Conservation (phyloP, 2,888 invertebrate species). For the Meta bourneti region DNA sequence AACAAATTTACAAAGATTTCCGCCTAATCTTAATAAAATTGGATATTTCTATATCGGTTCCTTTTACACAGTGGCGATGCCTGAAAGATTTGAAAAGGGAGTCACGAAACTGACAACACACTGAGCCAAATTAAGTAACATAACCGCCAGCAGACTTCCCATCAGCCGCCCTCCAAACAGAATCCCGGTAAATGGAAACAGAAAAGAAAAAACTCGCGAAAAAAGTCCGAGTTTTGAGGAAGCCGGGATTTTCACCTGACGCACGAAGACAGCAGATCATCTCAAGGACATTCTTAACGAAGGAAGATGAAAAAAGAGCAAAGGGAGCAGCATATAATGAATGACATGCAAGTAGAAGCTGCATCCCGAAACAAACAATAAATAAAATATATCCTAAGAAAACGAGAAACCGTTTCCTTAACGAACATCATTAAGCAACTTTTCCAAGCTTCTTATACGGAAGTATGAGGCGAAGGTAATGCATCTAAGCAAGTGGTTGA, state of each 20-base stretch:
- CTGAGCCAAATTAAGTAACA: too few relatives aligned
- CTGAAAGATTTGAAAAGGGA: too few relatives aligned
- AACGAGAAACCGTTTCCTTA: slow-evolving; percentile 55
- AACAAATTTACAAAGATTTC: too few relatives aligned
- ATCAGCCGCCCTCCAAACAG: too few relatives aligned
- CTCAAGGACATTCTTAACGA: slow-evolving; percentile 67
- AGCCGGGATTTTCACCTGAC: slow-evolving; percentile 32
- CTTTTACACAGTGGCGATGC: too few relatives aligned
- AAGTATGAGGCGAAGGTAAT: slow-evolving; percentile 37
- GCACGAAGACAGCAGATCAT: slow-evolving; percentile 28
- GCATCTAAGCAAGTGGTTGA: slow-evolving; percentile 38
- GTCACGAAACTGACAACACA: too few relatives aligned
- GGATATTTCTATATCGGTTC: too few relatives aligned
- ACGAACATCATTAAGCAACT: slow-evolving; percentile 67
- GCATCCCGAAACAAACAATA: slow-evolving; percentile 34
- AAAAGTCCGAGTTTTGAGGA: slow-evolving; percentile 19
- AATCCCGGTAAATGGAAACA: too few relatives aligned
- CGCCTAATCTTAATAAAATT: too few relatives aligned
- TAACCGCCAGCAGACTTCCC: too few relatives aligned
- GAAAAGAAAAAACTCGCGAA: too few relatives aligned
- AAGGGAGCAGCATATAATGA: slow-evolving; percentile 29
- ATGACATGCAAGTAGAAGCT: slow-evolving; percentile 33
- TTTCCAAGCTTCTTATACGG: slow-evolving; percentile 63
- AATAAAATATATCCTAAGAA: slow-evolving; percentile 40
- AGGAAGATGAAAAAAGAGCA: slow-evolving; percentile 23